Conservation (phyloP, 2,888 invertebrate species). For the Mythimna vitellina region DNA sequence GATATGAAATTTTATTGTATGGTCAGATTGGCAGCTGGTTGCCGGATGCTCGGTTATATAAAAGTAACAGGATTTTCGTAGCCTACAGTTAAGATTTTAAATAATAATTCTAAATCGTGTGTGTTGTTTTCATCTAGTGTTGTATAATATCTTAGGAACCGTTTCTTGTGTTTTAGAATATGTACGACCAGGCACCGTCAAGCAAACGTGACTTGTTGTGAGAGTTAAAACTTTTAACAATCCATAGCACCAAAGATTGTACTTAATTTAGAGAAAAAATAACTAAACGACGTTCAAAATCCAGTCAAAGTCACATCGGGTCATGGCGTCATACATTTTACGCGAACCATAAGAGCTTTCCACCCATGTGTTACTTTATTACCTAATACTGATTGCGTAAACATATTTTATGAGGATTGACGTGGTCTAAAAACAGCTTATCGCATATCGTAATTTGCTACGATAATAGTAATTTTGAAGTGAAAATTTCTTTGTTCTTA, state of each 20-base stretch:
- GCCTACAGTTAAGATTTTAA: conserved; percentile 23
- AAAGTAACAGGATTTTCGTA: conserved; percentile 56
- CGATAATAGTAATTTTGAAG: conserved; percentile 55
- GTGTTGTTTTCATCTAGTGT: not conserved
- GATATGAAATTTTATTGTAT: conserved; percentile 65
- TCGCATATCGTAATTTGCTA: conserved; percentile 58
- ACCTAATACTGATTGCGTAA: conserved; percentile 66
- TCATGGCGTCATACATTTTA: conserved; percentile 51
- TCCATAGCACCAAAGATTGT: not conserved
- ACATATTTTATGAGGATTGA: conserved; percentile 62
- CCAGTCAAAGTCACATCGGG: conserved; percentile 9
- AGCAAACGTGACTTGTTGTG: not conserved
- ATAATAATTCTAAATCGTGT: conserved; percentile 5
- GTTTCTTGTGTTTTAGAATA: not conserved
- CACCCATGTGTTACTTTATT: conserved; percentile 63
- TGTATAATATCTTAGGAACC: not conserved
- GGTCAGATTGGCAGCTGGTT: conserved; percentile 36
- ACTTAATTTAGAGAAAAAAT: not conserved
- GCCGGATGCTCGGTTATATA: conserved; percentile 59
- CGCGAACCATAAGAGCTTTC: conserved; percentile 49
- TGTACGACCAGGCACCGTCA: not conserved
- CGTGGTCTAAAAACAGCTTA: conserved; percentile 60
- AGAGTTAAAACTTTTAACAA: too few relatives aligned
- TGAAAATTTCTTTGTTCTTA: conserved; percentile 53
- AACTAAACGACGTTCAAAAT: conserved; percentile 15